Conservation (phyloP, 2,113 vertebrate genomes). For the Anser cygnoides region DNA sequence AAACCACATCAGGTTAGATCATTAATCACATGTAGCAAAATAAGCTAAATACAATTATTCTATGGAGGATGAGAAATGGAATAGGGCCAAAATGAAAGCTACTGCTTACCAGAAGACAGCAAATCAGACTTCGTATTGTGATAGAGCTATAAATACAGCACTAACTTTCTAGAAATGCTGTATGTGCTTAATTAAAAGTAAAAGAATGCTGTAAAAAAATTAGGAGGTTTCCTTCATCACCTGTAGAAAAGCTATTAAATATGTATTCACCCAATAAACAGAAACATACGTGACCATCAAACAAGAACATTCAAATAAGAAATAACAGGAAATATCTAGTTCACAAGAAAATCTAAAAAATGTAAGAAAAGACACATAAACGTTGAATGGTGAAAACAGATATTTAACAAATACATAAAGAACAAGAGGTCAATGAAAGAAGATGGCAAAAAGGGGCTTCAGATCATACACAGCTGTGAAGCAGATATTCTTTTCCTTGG, state of each 20-base stretch:
- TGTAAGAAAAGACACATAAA: not conserved
- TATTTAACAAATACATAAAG: not conserved
- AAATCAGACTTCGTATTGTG: not conserved
- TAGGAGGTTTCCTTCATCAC: not conserved
- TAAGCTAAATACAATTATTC: not conserved
- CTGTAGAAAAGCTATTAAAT: not conserved
- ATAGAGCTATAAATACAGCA: not conserved
- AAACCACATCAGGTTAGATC: not conserved
- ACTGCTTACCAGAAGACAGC: not conserved
- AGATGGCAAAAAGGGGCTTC: not conserved
- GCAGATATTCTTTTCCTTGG: not conserved
- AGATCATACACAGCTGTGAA: not conserved
- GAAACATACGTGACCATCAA: not conserved
- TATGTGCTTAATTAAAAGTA: not conserved
- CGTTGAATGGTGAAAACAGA: not conserved
- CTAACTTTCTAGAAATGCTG: not conserved
- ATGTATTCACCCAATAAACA: not conserved
- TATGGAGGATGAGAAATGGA: not conserved
- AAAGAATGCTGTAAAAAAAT: not conserved
- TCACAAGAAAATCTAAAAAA: not conserved
- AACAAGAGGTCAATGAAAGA: not conserved
- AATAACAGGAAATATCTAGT: not conserved
- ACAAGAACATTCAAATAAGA: not conserved
- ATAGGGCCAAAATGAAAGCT: not conserved
- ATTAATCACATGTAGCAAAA: not conserved